Evolutionary conservation across 2,797 vertebrate genomes (phyloP), one percentile per base, ranked within the genome.

Genomic region (Lithobates sylvaticus): DNA sequence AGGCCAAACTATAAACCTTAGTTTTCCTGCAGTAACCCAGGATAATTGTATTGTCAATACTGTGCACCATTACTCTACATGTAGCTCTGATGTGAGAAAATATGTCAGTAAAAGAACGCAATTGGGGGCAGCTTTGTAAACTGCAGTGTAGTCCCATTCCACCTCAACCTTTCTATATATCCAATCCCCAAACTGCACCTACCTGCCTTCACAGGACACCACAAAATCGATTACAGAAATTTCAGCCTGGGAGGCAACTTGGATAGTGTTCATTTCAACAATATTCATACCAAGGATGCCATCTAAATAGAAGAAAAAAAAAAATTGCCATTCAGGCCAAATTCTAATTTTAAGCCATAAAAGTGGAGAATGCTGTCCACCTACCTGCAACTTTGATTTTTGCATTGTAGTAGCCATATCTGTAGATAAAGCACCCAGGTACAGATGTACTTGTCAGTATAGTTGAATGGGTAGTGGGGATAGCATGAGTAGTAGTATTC

Each of bases 141-240:
- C 29, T 29, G 29, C 29, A 29, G 29, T 29, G 29, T 29, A 29
- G 29, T 2, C 29, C 34, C 34, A 36, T 36, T 36, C 34, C 1
- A 7, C 5, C 34, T 36, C 34, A 36, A 36, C 34, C 34, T 5
- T n/a, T n/a, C n/a, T n/a, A n/a, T n/a, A n/a, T n/a, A n/a, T n/a
- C n/a, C n/a, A n/a, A 36, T 32, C n/a, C n/a, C n/a, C n/a, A n/a
- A n/a, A n/a, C n/a, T n/a, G n/a, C 3, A 3, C 36, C 93, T 90
- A 99, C 98, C 94, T 95, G 89, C 97, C 97, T 88, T 95, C 90
- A 91, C 97, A 99, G 88, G 95, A 96, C 82, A 99, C 96, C 27
- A 94, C 90, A 86, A 99, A 98, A 91, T 94, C 97, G 90, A 98
- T 88, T 67, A 97, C 91, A 21, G 95, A 92, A 85, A 93, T 92